Base-by-base conservation (phyloP, 2,797 vertebrate species). In the Phylloscopus collybita region DNA sequence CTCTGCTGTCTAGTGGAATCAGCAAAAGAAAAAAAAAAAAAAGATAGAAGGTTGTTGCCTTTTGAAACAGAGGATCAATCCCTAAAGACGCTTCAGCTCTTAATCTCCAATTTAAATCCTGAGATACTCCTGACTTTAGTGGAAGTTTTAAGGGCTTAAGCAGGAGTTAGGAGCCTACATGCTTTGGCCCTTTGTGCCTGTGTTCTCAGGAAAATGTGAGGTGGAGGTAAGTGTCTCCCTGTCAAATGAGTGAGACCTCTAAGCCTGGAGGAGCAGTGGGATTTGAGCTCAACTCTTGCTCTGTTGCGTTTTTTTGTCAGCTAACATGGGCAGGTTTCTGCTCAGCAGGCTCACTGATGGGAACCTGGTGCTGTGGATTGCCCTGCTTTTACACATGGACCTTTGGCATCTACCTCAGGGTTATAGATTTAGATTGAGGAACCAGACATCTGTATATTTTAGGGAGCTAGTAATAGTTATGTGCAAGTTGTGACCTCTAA, bases 91-190 rank as follows among this genome's bases (percentile, higher is more conserved):
- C 27, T 94, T 90, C 75, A 91, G 45, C 47, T 71, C 57, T 92
- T 92, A 88, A 92, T 93, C 94, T 95, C 86, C 65, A 25, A 5
- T 92, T 89, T 76, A 93, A 96, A 88, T 91, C 85, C 91, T 69
- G 66, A 83, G 62, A 80, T 93, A 91, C 61, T 80, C 17, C 7
- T 86, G 13, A 78, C 61, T 57, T 86, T 53, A 74, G 64, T 74
- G 57, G 47, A 9, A 74, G 49, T 60, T 93, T 69, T 65, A 91
- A 89, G 84, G 71, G 82, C 65, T 86, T 92, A 84, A 66, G 51
- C 36, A 65, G 82, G 86, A 90, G 75, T 95, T 95, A 79, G 66
- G 20, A 92, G n/a, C 36, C 65, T 53, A 26, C 21, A 36, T 3
- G 1, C 40, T 82, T 92, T 42, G 60, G 61, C 21, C 40, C 11